A percentile compares a stretch with the other conserved stretches of the same genome.
Evolutionary conservation across 2,888 invertebrate genomes (phyloP).

Genomic region (Phengaris arion): DNA sequence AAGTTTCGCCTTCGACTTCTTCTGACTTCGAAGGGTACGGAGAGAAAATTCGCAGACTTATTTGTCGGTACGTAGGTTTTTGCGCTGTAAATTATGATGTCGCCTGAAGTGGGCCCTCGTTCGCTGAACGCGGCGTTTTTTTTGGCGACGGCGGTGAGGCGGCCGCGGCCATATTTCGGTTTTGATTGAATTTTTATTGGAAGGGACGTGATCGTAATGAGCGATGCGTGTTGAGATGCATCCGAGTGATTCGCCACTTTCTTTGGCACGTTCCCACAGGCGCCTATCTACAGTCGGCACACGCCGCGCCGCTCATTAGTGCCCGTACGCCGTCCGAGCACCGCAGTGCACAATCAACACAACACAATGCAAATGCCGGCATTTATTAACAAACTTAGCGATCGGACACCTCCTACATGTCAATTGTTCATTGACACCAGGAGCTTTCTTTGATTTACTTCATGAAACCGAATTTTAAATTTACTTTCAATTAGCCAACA

Average conservation of each 20-base stretch:
- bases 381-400: constrained; percentile 20
- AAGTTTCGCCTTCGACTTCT: constrained; percentile 76
- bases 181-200: constrained; percentile 54
- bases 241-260: constrained; percentile 40
- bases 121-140: constrained; percentile 56
- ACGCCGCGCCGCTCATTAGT: constrained; percentile 39
- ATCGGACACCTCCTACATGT: constrained; percentile 30
- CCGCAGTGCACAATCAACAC: constrained; percentile 30
- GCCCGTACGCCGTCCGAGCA: constrained; percentile 34
- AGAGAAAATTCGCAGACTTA: constrained; percentile 73
- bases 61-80: constrained; percentile 71
- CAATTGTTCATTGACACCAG: constrained; percentile 11
- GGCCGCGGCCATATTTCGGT: constrained; percentile 47
- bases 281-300: constrained; percentile 42
- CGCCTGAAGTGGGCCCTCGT: constrained; percentile 49
- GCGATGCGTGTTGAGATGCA: constrained; percentile 32
- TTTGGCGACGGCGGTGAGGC: constrained; percentile 36
- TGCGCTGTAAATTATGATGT: constrained; percentile 73
- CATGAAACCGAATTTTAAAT: neutral
- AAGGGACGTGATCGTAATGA: constrained; percentile 47
- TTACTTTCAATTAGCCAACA: neutral
- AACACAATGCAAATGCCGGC: constrained; percentile 21
- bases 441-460: neutral
- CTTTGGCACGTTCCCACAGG: constrained; percentile 43
- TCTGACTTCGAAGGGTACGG: constrained; percentile 66